Conservation (phyloP, 2,888 invertebrate genomes). For the Brachypterus glaber region DNA sequence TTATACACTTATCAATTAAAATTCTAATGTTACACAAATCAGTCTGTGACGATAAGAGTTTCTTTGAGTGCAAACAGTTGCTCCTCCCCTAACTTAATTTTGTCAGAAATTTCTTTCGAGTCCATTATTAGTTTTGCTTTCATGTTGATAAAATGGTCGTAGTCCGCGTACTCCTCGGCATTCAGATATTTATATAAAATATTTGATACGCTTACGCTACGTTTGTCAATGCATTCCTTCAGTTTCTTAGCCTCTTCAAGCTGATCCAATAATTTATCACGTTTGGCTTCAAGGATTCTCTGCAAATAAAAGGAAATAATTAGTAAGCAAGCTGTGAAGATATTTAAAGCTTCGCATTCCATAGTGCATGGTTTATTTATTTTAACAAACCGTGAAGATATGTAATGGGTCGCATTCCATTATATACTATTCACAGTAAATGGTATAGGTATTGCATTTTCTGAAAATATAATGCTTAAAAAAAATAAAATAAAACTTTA, state of each 20-base stretch:
- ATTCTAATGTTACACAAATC: no score
- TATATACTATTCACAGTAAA: no score
- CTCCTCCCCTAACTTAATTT: slow-evolving; percentile 72
- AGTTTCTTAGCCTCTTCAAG: slow-evolving; percentile 73
- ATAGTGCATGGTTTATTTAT: no score
- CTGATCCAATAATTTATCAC: slow-evolving; percentile 66
- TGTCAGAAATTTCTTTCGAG: slow-evolving; percentile 71
- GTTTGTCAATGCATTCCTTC: slow-evolving; percentile 71
- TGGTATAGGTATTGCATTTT: no score
- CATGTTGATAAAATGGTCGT: slow-evolving; percentile 77
- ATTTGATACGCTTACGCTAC: slow-evolving; percentile 60
- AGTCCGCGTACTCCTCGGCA: slow-evolving; percentile 66
- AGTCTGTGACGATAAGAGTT: slow-evolving; percentile 41
- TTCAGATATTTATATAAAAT: slow-evolving; percentile 63
- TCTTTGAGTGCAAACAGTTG: slow-evolving; percentile 64
- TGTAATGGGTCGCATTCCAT: no score
- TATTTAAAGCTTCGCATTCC: no score
- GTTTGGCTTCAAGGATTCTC: slow-evolving; percentile 62
- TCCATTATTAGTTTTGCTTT: slow-evolving; percentile 78
- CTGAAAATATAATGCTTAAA: no score
- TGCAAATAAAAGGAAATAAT: slow-evolving; percentile 36
- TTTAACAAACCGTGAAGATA: no score
- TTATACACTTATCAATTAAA: no score
- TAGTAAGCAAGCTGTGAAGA: no score
- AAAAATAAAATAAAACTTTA: no score